Base-by-base conservation (phyloP, 1,140 invertebrate genomes). In the Maconellicoccus hirsutus region DNA sequence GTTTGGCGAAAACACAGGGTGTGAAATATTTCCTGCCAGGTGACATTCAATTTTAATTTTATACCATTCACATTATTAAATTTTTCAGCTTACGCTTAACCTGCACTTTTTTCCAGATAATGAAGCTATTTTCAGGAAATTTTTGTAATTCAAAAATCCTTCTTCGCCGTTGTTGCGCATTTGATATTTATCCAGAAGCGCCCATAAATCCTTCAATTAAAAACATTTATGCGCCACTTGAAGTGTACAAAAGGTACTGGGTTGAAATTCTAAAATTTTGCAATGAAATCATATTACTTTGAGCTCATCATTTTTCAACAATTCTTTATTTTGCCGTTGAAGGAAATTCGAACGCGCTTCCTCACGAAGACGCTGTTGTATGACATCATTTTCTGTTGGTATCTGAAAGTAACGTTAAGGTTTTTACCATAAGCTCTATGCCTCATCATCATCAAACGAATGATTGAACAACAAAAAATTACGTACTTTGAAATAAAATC, bases 281-380 rank as follows among this genome's bases (percentile, higher is more conserved):
- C n/a, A n/a, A n/a, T n/a, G 25, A 66, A 23, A 66, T 23, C 22
- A 16, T 23, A 6, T 25, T 75, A 85, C 84, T 79, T 92, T 92
- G 33, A 96, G 78, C 80, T 96, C 94, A 76, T 89, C 87, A 79
- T 93, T 92, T 79, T 94, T 89, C 22, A 96, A 78, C 7, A 96
- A 80, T 76, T 93, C 87, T 74, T 87, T 84, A 72, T 89, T 93
- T 78, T 89, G 86, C 76, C 90, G 85, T 80, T 95, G 89, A 23
- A 96, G 78, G 78, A 95, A 92, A 63, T 91, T 82, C 12, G 91
- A 89, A 76, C 92, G 82, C 0, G 92, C 91, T 80, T 95, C 92
- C 79, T 93, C 91, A 61, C 91, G 81, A n/a, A 94, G 78, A 78
- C 93, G 92, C 76, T 90, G 86, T 0, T 87, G 82, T 14, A 94